Conservation (phyloP, 2,888 invertebrate genomes). For the Oeneis ivallda region DNA sequence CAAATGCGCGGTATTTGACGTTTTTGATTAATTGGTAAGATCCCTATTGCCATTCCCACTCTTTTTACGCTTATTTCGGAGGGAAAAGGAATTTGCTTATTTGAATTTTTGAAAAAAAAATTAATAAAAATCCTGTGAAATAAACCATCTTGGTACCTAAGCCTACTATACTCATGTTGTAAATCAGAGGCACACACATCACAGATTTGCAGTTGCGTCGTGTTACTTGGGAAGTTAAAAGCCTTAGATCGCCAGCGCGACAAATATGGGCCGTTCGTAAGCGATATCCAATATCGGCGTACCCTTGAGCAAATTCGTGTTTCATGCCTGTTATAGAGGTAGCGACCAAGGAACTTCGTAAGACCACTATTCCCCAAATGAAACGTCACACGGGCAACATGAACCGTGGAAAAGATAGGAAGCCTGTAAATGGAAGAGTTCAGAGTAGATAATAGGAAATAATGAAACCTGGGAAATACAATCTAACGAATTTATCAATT, state of each 20-base stretch:
- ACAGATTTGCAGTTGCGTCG: conserved; percentile 9
- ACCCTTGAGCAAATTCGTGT: conserved; percentile 53
- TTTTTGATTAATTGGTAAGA: too few species aligned
- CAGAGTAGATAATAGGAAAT: neutral
- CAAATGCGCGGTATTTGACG: too few species aligned
- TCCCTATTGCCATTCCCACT: too few species aligned
- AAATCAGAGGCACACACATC: neutral
- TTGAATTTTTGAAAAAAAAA: too few species aligned
- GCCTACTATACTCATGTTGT: neutral
- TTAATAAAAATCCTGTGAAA: too few species aligned
- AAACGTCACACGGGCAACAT: conserved; percentile 28
- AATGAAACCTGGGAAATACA: neutral
- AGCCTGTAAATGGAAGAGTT: neutral
- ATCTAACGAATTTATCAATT: neutral
- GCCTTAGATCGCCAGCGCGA: conserved; percentile 54
- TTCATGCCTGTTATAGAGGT: conserved; percentile 54
- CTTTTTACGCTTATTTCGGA: too few species aligned
- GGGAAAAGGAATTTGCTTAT: too few species aligned
- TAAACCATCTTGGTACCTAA: neutral
- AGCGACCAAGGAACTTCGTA: conserved; percentile 33
- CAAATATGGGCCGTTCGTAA: conserved; percentile 61
- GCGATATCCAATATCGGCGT: conserved; percentile 66
- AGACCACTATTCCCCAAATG: conserved; percentile 30
- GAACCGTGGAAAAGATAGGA: conserved; percentile 7
- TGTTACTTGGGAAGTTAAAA: conserved; percentile 47